phyloP scores from a whole-genome alignment of 2,113 vertebrate genomes.

The Cavia aperea region DNA sequence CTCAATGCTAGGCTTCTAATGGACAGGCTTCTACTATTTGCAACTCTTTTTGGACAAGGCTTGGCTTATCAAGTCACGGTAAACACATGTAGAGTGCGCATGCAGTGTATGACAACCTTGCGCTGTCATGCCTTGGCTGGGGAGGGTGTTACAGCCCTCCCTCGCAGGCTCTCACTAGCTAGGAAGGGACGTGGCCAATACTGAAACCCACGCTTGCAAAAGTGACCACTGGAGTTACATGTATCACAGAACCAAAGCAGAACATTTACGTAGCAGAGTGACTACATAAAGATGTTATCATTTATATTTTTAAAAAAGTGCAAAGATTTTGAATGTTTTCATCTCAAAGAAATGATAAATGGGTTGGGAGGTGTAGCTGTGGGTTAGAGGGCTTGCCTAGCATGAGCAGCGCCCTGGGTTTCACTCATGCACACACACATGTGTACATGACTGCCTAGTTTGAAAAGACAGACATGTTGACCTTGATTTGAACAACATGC shows the following conservation, averaged over 20 bases:
- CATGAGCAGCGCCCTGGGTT: neutral
- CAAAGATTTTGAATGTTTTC: neutral
- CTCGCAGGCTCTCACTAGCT: neutral
- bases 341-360: neutral
- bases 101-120: neutral
- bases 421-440: neutral
- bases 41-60: neutral
- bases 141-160: neutral
- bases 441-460: neutral
- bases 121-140: neutral
- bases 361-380: neutral
- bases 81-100: neutral
- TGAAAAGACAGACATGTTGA: neutral
- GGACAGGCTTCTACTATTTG: neutral
- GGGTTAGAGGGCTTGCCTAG: neutral
- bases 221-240: neutral
- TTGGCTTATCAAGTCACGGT: neutral
- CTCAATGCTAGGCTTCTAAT: neutral
- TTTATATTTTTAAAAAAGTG: neutral
- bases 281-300: neutral
- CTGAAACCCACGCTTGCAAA: neutral
- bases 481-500: neutral
- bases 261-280: neutral
- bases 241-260: slow-evolving; percentile 11
- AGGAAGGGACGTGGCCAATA: neutral